Percentiles rank a stretch among this genome's conserved stretches.
Evolutionary conservation across 2,888 invertebrate species (phyloP).

Genomic region (Cataglyphis altisquamis): DNA sequence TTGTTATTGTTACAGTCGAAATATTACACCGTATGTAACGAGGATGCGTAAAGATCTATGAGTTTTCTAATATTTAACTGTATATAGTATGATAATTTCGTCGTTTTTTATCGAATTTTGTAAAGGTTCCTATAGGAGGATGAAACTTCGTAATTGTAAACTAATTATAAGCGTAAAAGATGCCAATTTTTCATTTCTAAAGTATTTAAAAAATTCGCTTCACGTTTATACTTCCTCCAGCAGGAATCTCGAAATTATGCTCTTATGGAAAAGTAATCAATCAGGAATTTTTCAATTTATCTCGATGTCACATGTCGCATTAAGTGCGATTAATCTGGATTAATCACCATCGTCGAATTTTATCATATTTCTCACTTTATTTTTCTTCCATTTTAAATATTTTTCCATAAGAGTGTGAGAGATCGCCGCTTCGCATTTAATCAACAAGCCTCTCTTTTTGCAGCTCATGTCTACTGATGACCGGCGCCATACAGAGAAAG

Average conservation of each 20-base stretch:
- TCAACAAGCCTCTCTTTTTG: constrained; percentile 68
- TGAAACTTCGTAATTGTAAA: neutral
- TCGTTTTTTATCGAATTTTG: neutral
- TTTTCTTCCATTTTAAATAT: neutral
- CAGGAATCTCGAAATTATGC: constrained; percentile 19
- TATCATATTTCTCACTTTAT: constrained; percentile 7
- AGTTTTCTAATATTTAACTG: constrained; percentile 41
- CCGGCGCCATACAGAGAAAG: constrained; percentile 76
- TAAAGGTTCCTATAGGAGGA: constrained; percentile 10
- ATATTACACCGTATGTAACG: constrained; percentile 42
- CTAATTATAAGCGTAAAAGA: neutral
- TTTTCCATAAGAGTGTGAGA: constrained; percentile 32
- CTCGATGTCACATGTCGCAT: neutral
- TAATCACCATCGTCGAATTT: neutral
- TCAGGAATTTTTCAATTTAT: neutral
- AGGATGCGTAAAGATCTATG: constrained; percentile 1
- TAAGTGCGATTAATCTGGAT: neutral
- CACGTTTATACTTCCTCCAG: neutral
- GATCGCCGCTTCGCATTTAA: neutral
- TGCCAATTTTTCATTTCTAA: neutral
- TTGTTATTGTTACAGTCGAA: constrained; percentile 15
- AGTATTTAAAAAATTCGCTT: neutral
- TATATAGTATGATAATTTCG: constrained; percentile 24
- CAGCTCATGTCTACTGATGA: constrained; percentile 85
- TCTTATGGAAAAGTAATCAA: constrained; percentile 49